A percentile compares a stretch with the other conserved stretches of the same genome.
Evolutionary conservation across 2,888 invertebrate genomes (phyloP).

Genomic region (Ornithoptera alexandrae): DNA sequence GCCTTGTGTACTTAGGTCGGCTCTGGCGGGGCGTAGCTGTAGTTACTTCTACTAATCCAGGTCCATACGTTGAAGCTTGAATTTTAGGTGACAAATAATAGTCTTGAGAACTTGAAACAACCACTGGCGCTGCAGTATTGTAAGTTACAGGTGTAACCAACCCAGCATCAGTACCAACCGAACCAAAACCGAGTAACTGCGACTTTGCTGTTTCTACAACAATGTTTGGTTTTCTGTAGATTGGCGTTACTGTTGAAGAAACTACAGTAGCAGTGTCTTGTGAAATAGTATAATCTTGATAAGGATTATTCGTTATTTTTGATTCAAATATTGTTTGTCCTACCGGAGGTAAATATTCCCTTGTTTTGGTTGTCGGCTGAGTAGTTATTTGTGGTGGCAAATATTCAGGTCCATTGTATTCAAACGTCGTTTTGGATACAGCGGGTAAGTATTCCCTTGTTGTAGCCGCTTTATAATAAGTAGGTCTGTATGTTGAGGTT

Average conservation of each 20-base stretch:
- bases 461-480: slow-evolving; percentile 51
- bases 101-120: slow-evolving; percentile 47
- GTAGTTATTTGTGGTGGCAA: slow-evolving; percentile 57
- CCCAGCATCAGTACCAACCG: slow-evolving; percentile 61
- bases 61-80: slow-evolving; percentile 43
- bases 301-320: slow-evolving; percentile 50
- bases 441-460: slow-evolving; percentile 44
- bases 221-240: slow-evolving; percentile 59
- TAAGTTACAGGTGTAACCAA: slow-evolving; percentile 60
- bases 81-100: slow-evolving; percentile 37
- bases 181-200: slow-evolving; percentile 60
- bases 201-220: slow-evolving; percentile 66
- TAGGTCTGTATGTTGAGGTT: slow-evolving; percentile 51
- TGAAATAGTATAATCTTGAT: slow-evolving; percentile 48
- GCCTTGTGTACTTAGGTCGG: slow-evolving; percentile 43
- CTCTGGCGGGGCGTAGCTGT: slow-evolving; percentile 33
- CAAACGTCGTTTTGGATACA: slow-evolving; percentile 35
- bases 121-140: slow-evolving; percentile 56
- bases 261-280: slow-evolving; percentile 34
- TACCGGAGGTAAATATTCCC: slow-evolving; percentile 34
- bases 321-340: slow-evolving; percentile 34
- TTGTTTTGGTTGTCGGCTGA: slow-evolving; percentile 29
- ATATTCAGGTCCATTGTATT: slow-evolving; percentile 59
- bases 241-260: slow-evolving; percentile 43
- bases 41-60: slow-evolving; percentile 42